These are phyloP conservation scores for Pycnonotus jocosus DNA, from an alignment of 2,113 vertebrate genomes.

Conservation along the genomic window DNA sequence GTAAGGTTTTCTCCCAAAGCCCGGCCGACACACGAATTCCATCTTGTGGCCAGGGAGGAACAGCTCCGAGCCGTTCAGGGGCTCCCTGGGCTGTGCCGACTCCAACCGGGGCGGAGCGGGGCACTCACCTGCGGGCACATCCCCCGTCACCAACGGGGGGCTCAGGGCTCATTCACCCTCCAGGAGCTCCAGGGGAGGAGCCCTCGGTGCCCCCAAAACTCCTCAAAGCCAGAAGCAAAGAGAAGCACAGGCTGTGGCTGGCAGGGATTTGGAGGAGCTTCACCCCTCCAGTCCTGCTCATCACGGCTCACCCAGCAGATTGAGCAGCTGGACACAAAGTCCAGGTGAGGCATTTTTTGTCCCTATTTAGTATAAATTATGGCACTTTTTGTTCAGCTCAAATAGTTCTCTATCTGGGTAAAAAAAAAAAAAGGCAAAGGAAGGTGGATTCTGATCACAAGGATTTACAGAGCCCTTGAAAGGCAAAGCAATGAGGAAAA, in stretches of 20 bases:
- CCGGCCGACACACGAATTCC: not conserved
- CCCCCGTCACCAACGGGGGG: too few species aligned
- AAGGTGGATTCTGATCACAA: not conserved
- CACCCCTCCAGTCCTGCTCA: not conserved
- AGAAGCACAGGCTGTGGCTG: not conserved
- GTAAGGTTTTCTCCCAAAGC: rapidly evolving
- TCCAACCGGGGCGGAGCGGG: rapidly evolving
- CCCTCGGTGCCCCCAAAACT: not conserved
- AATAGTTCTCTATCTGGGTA: rapidly evolving
- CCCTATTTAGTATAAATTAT: rapidly evolving
- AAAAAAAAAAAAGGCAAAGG: not conserved
- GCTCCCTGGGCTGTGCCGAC: not conserved
- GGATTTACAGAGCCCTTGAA: not conserved
- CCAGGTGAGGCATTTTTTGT: not conserved
- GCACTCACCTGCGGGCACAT: not conserved
- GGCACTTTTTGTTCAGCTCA: not conserved
- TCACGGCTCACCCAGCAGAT: not conserved
- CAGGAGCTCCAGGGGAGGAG: not conserved
- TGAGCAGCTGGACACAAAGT: not conserved
- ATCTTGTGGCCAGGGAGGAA: rapidly evolving
- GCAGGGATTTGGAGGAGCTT: not conserved
- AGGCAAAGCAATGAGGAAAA: not conserved
- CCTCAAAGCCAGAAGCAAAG: not conserved
- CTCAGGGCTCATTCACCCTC: not conserved
- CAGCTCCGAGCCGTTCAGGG: rapidly evolving